Evolutionary conservation across 2,888 invertebrate genomes (phyloP).

Genomic region (Drosophila quinaria): DNA sequence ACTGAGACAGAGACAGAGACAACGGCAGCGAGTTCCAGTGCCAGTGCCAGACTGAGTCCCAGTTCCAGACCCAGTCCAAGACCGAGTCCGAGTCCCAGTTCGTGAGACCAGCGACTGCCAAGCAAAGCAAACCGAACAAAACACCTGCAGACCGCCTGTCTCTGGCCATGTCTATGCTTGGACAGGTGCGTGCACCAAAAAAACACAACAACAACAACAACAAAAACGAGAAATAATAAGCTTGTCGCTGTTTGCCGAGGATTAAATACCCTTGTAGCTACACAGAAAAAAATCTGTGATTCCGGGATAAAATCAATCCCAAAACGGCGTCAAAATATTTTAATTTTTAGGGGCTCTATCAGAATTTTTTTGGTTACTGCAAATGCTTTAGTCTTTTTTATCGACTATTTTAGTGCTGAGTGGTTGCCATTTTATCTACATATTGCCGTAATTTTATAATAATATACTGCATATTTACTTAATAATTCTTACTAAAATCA

Average conservation of each 20-base stretch:
- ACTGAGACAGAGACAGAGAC: slow-evolving; percentile 7
- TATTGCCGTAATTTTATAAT: no score
- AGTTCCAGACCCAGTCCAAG: slow-evolving; percentile 1
- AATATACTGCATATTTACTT: no score
- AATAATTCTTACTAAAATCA: no score
- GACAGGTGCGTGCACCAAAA: slow-evolving; percentile 75
- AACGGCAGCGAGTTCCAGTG: slow-evolving; percentile 11
- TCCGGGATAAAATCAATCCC: no score
- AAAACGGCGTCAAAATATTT: no score
- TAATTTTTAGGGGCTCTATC: no score
- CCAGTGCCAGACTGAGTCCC: background rate
- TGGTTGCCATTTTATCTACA: no score
- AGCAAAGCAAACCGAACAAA: slow-evolving; percentile 73
- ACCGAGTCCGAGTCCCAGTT: slow-evolving; percentile 13
- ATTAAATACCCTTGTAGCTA: slow-evolving; percentile 28
- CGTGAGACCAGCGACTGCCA: slow-evolving; percentile 23
- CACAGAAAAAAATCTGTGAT: background rate
- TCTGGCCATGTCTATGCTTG: slow-evolving; percentile 68
- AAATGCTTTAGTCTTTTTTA: no score
- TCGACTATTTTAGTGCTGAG: no score
- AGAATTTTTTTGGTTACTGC: no score
- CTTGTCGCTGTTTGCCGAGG: slow-evolving; percentile 10
- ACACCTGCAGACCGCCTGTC: slow-evolving; percentile 82
- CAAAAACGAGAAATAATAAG: background rate
- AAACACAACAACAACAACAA: slow-evolving; percentile 38